A percentile compares a stretch with the other conserved stretches of the same genome.
Conservation (phyloP, 2,797 vertebrate species). For the Zenarchopterus dispar region DNA sequence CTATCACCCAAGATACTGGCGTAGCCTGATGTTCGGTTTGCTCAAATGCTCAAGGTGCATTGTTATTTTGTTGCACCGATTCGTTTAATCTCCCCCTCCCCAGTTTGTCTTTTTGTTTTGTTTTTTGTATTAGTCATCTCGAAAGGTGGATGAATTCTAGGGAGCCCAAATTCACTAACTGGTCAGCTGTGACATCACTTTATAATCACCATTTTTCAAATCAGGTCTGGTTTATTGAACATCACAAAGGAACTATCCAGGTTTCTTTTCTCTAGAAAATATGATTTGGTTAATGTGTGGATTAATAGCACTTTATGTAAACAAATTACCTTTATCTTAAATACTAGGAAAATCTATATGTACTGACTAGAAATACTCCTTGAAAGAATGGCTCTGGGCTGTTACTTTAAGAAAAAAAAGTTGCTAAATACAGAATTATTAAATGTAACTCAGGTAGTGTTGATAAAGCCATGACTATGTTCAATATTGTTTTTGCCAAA, state of each 20-base stretch:
- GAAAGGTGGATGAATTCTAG: slow-evolving; percentile 48
- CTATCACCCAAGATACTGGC: slow-evolving; percentile 48
- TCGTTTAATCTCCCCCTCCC: background rate
- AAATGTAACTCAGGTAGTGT: slow-evolving; percentile 84
- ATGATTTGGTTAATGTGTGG: slow-evolving; percentile 75
- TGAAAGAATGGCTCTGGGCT: slow-evolving; percentile 80
- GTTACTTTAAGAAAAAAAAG: slow-evolving; percentile 71
- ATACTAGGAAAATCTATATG: slow-evolving; percentile 77
- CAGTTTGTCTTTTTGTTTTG: background rate
- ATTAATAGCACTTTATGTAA: slow-evolving; percentile 86
- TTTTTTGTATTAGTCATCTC: slow-evolving; percentile 8
- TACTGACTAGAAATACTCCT: slow-evolving; percentile 74
- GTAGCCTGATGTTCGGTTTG: slow-evolving; percentile 49
- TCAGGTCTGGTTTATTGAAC: slow-evolving; percentile 52
- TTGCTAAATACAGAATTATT: slow-evolving; percentile 75
- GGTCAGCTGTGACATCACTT: slow-evolving; percentile 53
- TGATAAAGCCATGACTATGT: slow-evolving; percentile 83
- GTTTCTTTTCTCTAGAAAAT: slow-evolving; percentile 52
- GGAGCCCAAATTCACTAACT: slow-evolving; percentile 55
- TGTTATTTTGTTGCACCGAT: slow-evolving; percentile 49
- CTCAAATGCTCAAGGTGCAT: slow-evolving; percentile 36
- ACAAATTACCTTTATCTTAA: slow-evolving; percentile 78
- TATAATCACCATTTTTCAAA: slow-evolving; percentile 53
- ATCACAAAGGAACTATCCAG: slow-evolving; percentile 35
- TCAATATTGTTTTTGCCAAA: slow-evolving; percentile 63